Evolutionary conservation across 2,888 invertebrate genomes (phyloP), one percentile per base, ranked within the genome.

Genomic region (Xylophagus ater): DNA sequence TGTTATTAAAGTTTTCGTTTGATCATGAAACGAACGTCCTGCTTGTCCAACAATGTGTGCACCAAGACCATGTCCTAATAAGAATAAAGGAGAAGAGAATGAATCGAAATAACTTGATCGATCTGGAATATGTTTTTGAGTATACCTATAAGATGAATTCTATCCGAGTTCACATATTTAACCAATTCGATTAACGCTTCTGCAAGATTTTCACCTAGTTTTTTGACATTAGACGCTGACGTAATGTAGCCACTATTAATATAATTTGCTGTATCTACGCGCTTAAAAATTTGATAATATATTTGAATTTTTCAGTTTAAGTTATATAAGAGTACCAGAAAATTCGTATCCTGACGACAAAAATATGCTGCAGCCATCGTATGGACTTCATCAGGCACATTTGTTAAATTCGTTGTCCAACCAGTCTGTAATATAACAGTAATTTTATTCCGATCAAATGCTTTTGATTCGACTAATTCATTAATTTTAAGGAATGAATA

Each of bases 361-460:
- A 46, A 51, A 37, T 57, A 64, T 19, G 61, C 63, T 38, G 55
- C 48, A 9, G 53, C 53, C 12, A 62, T 40, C 1, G 40, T 47
- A 14, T 53, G 51, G 25, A 62, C 57, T n/a, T n/a, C n/a, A n/a
- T n/a, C n/a, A n/a, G n/a, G n/a, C 6, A 62, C n/a, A n/a, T n/a
- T n/a, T n/a, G n/a, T n/a, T n/a, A n/a, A 49, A 6, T 51, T 56
- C 3, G 60, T 60, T 2, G 52, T 54, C 65, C 65, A 63, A 4
- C 62, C 62, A 4, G 63, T 61, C 13, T 59, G 57, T 37, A 63
- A 43, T 10, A 64, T 53, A 5, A 60, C 57, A 3, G 57, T 55
- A 34, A 52, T 51, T 40, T 60, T 60, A 1, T 24, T 46, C 3
- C 40, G 25, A 52, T 62, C 53, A 19, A 63, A 63, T 21, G 49